These are phyloP conservation scores for Papilio polyxenes DNA, from an alignment of 1,140 invertebrate genomes.

Conservation along the genomic window DNA sequence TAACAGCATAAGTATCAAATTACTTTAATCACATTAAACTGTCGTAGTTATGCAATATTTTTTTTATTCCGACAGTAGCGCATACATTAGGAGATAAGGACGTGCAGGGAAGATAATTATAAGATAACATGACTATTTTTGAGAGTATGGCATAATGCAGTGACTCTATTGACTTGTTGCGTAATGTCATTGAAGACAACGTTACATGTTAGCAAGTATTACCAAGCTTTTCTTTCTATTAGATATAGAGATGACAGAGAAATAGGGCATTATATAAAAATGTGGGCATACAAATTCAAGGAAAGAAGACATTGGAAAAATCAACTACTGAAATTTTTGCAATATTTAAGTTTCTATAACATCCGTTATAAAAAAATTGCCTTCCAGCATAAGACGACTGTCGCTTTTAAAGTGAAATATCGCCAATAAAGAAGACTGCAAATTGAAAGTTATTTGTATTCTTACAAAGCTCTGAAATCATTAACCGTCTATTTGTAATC, in stretches of 20 bases:
- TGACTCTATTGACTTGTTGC: constrained; percentile 26
- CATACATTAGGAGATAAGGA: constrained; percentile 26
- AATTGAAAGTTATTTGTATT: background rate
- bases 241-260: background rate
- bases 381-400: background rate
- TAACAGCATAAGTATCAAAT: background rate
- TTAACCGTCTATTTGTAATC: background rate
- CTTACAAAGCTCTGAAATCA: background rate
- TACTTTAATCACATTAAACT: constrained; percentile 20
- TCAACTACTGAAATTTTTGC: background rate
- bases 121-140: constrained; percentile 28
- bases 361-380: background rate
- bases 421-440: background rate
- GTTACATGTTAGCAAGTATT: background rate
- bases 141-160: constrained; percentile 18
- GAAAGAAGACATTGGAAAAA: too few species aligned
- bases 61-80: constrained; percentile 26
- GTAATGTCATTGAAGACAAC: background rate
- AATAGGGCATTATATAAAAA: background rate
- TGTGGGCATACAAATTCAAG: background rate
- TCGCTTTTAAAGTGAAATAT: background rate
- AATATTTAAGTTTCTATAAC: background rate
- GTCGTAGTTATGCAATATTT: constrained; percentile 15
- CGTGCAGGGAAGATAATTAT: constrained; percentile 16
- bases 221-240: background rate